phyloP scores from a whole-genome alignment of 2,888 invertebrate species.

The Erebia ligea region DNA sequence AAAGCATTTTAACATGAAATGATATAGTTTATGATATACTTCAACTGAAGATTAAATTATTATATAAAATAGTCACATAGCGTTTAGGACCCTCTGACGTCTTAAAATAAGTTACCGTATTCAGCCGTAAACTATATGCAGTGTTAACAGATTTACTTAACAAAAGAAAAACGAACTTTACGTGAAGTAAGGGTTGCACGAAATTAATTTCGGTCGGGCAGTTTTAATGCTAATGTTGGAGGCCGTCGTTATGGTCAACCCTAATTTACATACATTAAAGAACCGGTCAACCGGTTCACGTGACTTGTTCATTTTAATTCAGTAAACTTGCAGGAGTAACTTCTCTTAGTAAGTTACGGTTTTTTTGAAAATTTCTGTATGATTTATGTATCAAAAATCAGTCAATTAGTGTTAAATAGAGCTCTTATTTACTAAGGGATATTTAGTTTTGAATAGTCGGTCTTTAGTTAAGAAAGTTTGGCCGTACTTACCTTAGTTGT shows the following conservation, averaged over 20 bases:
- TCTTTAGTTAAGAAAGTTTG: slow-evolving; percentile 27
- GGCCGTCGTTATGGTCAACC: slow-evolving; percentile 22
- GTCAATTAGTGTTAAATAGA: not conserved
- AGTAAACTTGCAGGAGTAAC: not conserved
- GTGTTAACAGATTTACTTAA: not conserved
- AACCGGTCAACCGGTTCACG: slow-evolving; percentile 2
- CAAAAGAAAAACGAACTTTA: slow-evolving; percentile 6
- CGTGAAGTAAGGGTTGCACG: slow-evolving; percentile 10
- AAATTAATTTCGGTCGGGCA: slow-evolving; percentile 22
- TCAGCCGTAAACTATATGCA: not conserved
- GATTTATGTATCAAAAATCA: too few species aligned
- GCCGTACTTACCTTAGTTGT: slow-evolving; percentile 41
- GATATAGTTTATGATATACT: too few species aligned
- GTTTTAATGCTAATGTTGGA: slow-evolving; percentile 28
- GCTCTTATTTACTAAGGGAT: not conserved
- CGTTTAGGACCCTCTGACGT: too few species aligned
- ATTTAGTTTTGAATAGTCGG: not conserved
- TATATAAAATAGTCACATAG: too few species aligned
- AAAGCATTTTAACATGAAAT: too few species aligned
- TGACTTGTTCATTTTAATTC: slow-evolving; percentile 25
- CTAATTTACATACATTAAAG: slow-evolving; percentile 26
- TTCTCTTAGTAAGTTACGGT: too few species aligned
- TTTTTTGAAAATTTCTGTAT: too few species aligned
- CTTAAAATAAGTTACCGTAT: too few species aligned
- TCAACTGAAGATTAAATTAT: too few species aligned